Evolutionary conservation across 2,113 vertebrate genomes (phyloP).

Genomic region (Cichladusa arquata): DNA sequence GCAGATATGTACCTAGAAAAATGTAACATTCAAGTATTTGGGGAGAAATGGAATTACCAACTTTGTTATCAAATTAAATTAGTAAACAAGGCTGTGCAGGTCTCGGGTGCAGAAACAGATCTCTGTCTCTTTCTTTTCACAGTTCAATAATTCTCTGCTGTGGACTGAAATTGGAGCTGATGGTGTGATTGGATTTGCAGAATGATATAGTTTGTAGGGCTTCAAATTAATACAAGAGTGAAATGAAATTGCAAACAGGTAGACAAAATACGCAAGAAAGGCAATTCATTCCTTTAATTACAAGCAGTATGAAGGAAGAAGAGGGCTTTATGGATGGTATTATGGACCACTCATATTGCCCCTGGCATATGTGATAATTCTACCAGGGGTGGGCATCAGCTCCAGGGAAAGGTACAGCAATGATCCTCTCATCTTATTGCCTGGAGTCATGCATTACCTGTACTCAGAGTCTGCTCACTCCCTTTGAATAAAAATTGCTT

Average conservation of each 20-base stretch:
- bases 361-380: background rate
- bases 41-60: conserved; percentile 46
- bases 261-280: background rate
- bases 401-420: background rate
- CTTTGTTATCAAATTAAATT: conserved; percentile 37
- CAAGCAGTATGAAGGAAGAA: background rate
- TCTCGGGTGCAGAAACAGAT: background rate
- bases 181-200: background rate
- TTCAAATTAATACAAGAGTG: background rate
- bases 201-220: background rate
- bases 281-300: background rate
- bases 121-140: background rate
- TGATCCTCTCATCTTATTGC: accelerated
- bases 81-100: conserved; percentile 33
- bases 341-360: background rate
- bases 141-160: background rate
- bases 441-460: background rate
- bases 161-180: background rate
- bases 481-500: background rate
- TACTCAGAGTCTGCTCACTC: background rate
- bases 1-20: conserved; percentile 27
- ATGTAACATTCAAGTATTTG: conserved; percentile 59
- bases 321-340: background rate
- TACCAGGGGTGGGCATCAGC: background rate
- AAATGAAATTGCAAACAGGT: background rate